These are phyloP conservation scores for Trematomus loennbergii DNA, from an alignment of 2,113 vertebrate genomes.

Conservation along the genomic window DNA sequence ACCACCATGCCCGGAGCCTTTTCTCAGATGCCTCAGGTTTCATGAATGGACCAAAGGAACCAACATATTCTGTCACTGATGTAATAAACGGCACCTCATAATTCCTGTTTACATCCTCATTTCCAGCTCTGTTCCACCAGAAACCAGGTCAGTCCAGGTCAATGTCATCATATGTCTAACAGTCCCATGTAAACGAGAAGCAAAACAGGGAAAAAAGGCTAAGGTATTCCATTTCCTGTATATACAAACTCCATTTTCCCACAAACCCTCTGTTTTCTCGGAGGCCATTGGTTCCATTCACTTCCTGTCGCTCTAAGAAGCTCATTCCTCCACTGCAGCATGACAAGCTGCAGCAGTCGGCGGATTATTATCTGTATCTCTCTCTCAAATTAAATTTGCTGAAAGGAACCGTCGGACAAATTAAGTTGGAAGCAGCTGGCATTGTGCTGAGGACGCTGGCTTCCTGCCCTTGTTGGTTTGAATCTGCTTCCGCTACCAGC, in stretches of 20 bases:
- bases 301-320: conserved; percentile 40
- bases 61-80: conserved; percentile 18
- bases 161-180: conserved; percentile 31
- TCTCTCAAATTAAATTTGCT: conserved; percentile 63
- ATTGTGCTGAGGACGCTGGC: conserved; percentile 58
- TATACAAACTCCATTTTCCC: conserved; percentile 47
- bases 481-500: conserved; percentile 47
- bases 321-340: conserved; percentile 38
- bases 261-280: conserved; percentile 35
- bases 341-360: conserved; percentile 28
- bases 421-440: conserved; percentile 72
- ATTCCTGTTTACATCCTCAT: conserved; percentile 52
- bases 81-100: too few relatives aligned
- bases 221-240: conserved; percentile 61
- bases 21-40: conserved; percentile 49
- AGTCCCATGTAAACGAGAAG: conserved; percentile 30
- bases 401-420: conserved; percentile 66
- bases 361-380: conserved; percentile 62
- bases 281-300: conserved; percentile 27
- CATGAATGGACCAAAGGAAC: neutral
- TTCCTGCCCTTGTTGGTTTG: conserved; percentile 55
- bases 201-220: conserved; percentile 17
- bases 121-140: conserved; percentile 25
- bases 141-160: conserved; percentile 15
- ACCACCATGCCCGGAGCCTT: neutral